Evolutionary conservation across 2,113 vertebrate species (phyloP).

Genomic region (Cyphomyrus plagiostoma): DNA sequence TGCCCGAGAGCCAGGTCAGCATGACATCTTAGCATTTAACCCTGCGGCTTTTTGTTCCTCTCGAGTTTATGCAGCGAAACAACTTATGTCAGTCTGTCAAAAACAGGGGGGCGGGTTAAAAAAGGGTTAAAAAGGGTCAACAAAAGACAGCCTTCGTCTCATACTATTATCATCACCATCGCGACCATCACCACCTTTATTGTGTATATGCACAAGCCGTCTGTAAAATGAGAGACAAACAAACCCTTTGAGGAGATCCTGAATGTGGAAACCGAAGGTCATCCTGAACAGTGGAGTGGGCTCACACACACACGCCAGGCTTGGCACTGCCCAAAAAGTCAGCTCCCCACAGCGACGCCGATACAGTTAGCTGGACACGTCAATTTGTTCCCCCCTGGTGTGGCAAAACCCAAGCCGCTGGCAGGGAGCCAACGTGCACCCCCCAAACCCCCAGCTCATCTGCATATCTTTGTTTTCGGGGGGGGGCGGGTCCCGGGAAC

Average conservation of each 20-base stretch:
- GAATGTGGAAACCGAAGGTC: neutral
- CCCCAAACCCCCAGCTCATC: conserved; percentile 64
- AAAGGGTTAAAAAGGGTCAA: neutral
- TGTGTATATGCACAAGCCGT: neutral
- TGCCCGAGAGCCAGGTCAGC: neutral
- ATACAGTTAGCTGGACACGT: conserved; percentile 71
- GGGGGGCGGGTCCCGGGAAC: conserved; percentile 73
- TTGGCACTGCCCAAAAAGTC: neutral
- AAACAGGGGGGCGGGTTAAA: neutral
- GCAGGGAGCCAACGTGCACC: neutral
- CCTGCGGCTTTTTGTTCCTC: neutral
- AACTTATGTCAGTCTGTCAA: neutral
- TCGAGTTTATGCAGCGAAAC: neutral
- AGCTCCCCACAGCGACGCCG: conserved; percentile 69
- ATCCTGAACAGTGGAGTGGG: neutral
- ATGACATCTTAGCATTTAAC: neutral
- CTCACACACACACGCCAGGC: no score
- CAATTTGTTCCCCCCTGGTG: conserved; percentile 77
- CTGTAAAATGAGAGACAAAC: neutral
- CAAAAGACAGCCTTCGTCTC: neutral
- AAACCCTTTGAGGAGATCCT: neutral
- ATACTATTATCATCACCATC: neutral
- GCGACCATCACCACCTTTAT: neutral
- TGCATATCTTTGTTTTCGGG: conserved; percentile 88
- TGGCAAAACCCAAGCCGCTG: conserved; percentile 76